Conservation (phyloP, 2,113 vertebrate genomes). For the Aythya baeri region DNA sequence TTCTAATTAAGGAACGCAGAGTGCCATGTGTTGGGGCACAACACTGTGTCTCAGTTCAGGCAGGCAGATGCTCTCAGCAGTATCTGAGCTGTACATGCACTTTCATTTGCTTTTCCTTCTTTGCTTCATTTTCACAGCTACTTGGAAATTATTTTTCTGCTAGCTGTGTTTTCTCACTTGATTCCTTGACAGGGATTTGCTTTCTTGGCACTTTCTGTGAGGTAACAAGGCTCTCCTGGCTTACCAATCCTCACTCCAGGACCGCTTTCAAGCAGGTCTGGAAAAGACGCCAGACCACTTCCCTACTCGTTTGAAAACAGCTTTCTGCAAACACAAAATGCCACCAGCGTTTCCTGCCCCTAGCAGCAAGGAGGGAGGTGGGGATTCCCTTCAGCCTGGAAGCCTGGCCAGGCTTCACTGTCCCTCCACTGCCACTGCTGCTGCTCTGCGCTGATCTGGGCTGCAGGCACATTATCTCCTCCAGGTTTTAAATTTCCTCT, state of each 20-base stretch:
- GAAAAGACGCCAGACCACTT: not conserved
- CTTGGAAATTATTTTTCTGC: not conserved
- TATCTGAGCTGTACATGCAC: not conserved
- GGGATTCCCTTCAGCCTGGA: not conserved
- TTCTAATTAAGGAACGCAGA: not conserved
- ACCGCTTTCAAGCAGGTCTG: not conserved
- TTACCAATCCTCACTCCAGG: not conserved
- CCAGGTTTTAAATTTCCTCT: not conserved
- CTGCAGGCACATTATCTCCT: not conserved
- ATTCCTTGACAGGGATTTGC: not conserved
- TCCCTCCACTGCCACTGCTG: not conserved
- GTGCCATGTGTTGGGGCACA: not conserved
- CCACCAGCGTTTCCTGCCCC: not conserved
- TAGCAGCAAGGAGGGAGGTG: not conserved
- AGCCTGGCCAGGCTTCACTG: not conserved
- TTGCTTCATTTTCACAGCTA: not conserved
- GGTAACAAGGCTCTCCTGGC: not conserved
- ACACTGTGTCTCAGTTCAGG: not conserved
- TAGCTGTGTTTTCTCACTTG: not conserved
- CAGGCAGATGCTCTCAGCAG: not conserved
- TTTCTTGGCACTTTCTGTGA: not conserved
- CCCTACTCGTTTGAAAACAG: not conserved
- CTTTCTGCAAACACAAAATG: not conserved
- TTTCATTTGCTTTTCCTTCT: not conserved
- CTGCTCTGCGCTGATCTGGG: rapidly evolving